Conservation (phyloP, 2,888 invertebrate genomes). For the Tipula unca region DNA sequence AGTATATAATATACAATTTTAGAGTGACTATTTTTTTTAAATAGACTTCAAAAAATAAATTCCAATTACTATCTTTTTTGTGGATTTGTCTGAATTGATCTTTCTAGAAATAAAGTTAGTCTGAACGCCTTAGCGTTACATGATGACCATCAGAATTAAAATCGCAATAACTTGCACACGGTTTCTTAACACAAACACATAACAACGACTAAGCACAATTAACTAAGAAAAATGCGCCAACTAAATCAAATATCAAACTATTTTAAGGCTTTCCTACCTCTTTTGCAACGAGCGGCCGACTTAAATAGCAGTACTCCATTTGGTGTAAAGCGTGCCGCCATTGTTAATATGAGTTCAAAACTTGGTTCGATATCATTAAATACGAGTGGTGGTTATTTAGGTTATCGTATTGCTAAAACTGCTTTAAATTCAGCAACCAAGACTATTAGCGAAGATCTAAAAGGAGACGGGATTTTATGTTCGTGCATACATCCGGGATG, state of each 20-base stretch:
- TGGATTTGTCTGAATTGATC: no score
- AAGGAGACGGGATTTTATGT: not conserved
- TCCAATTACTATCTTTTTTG: no score
- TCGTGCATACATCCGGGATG: constrained; percentile 41
- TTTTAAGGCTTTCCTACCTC: constrained; percentile 56
- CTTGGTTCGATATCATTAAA: constrained; percentile 66
- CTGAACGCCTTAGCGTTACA: no score
- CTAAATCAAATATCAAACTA: not conserved
- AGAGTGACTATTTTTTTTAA: no score
- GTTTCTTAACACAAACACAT: not conserved
- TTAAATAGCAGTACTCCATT: constrained; percentile 42
- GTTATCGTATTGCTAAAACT: constrained; percentile 67
- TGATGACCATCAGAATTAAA: no score
- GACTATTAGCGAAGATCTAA: not conserved
- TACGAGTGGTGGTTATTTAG: constrained; percentile 63
- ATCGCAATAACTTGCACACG: not conserved
- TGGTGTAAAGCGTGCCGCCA: constrained; percentile 50
- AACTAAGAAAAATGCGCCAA: not conserved
- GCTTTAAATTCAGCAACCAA: not conserved
- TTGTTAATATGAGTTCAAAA: constrained; percentile 68
- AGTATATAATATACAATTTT: no score
- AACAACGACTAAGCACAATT: not conserved
- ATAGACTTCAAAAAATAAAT: no score
- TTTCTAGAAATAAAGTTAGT: no score
- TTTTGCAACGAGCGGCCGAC: constrained; percentile 55